These are phyloP conservation scores for Drosophila equinoxialis DNA, from an alignment of 1,140 invertebrate species.

Conservation along the genomic window DNA sequence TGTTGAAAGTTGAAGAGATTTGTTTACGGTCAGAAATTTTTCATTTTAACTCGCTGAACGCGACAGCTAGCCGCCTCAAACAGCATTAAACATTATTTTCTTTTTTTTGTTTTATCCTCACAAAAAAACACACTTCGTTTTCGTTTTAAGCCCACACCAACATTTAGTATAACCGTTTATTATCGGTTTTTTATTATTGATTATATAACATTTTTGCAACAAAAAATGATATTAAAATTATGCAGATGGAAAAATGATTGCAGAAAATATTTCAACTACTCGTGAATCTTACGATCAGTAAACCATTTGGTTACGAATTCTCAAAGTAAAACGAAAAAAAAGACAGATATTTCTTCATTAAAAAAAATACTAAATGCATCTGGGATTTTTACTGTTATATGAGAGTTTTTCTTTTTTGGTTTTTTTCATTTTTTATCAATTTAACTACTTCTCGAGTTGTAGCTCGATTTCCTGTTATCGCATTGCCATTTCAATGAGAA, in stretches of 20 bases:
- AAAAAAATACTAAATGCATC: constrained; percentile 2
- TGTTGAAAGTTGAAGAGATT: constrained; percentile 21
- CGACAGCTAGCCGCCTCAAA: not conserved
- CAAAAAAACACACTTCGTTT: too few relatives aligned
- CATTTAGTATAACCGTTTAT: not conserved
- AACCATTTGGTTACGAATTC: too few relatives aligned
- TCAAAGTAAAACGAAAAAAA: too few relatives aligned
- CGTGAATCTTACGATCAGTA: too few relatives aligned
- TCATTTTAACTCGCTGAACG: not conserved
- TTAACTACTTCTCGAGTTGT: constrained; percentile 3
- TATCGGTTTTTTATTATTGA: not conserved
- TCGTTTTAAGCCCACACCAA: not conserved
- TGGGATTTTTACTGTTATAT: not conserved
- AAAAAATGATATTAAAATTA: too few relatives aligned
- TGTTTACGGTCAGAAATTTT: constrained; percentile 20
- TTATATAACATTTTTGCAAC: not conserved
- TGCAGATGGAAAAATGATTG: too few relatives aligned
- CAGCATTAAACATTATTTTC: not conserved
- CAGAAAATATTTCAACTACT: too few relatives aligned
- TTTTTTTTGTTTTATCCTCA: not conserved
- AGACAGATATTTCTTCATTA: not conserved
- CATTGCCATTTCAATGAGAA: constrained; percentile 1
- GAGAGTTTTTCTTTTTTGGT: not conserved
- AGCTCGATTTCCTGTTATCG: not conserved
- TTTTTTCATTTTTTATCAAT: not conserved